phyloP scores from a whole-genome alignment of 2,113 vertebrate genomes.

The Mugil cephalus region DNA sequence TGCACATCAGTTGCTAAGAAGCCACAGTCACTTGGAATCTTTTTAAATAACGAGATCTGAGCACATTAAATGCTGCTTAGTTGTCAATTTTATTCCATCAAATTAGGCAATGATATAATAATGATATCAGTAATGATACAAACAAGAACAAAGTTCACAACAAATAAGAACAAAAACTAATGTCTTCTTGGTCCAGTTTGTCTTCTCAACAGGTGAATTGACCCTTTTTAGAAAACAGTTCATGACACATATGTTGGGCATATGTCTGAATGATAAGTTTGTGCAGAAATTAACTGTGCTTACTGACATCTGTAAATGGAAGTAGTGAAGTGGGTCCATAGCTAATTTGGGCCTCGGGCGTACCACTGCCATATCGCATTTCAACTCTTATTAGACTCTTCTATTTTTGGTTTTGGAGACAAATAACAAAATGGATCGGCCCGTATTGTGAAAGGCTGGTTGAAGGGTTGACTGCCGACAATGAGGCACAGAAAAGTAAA shows the following conservation, averaged over 20 bases:
- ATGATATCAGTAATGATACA: too few relatives aligned
- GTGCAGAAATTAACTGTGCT: constrained; percentile 24
- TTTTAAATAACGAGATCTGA: too few relatives aligned
- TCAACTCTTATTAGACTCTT: constrained; percentile 61
- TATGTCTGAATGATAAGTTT: neutral
- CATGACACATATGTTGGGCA: neutral
- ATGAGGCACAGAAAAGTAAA: neutral
- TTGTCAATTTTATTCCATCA: neutral
- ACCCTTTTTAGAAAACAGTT: neutral
- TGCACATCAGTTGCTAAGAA: neutral
- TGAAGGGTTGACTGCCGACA: constrained; percentile 11
- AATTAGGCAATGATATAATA: too few relatives aligned
- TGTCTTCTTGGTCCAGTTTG: neutral
- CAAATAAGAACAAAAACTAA: too few relatives aligned
- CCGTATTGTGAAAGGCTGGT: constrained; percentile 26
- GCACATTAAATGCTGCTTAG: too few relatives aligned
- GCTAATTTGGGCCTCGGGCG: constrained; percentile 60
- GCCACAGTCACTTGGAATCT: neutral
- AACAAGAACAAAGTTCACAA: too few relatives aligned
- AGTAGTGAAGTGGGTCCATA: constrained; percentile 33
- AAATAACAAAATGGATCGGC: constrained; percentile 56
- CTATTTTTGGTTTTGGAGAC: constrained; percentile 72
- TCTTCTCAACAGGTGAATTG: neutral
- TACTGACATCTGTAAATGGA: constrained; percentile 57
- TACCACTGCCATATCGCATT: constrained; percentile 56